A percentile compares a stretch with the other conserved stretches of the same genome.
phyloP scores from a whole-genome alignment of 2,113 vertebrate species.

The Colinus virginianus region DNA sequence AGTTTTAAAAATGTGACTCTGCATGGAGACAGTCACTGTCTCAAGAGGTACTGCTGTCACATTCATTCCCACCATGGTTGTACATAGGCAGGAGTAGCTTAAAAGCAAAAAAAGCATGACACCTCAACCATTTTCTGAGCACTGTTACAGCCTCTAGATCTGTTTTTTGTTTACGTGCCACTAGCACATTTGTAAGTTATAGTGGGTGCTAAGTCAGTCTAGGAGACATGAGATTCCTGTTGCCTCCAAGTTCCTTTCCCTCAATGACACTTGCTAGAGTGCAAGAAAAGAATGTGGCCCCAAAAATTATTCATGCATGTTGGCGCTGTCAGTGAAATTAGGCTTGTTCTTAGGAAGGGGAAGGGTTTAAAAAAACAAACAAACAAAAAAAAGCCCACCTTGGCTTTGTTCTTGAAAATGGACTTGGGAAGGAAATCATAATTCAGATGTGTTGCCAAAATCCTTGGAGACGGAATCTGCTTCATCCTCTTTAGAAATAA shows the following conservation, averaged over 20 bases:
- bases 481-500: conserved; percentile 75
- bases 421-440: conserved; percentile 65
- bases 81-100: fast-evolving
- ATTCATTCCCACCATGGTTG: not conserved
- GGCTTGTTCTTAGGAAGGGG: not conserved
- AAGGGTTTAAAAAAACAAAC: not conserved
- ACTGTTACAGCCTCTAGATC: not conserved
- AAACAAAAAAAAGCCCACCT: conserved; percentile 17
- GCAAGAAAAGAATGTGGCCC: not conserved
- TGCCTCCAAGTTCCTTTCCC: not conserved
- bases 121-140: not conserved
- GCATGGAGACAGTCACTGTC: not conserved
- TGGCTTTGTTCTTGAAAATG: conserved; percentile 68
- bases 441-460: conserved; percentile 73
- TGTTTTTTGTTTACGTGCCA: not conserved
- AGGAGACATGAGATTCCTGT: not conserved
- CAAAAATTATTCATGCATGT: not conserved
- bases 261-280: not conserved
- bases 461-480: conserved; percentile 68
- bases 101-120: not conserved
- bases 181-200: not conserved
- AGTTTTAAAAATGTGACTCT: not conserved
- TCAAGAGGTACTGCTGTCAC: not conserved
- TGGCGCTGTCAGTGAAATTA: not conserved
- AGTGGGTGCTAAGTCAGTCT: not conserved